phyloP scores from a whole-genome alignment of 2,888 invertebrate species.

The Macaria notata region DNA sequence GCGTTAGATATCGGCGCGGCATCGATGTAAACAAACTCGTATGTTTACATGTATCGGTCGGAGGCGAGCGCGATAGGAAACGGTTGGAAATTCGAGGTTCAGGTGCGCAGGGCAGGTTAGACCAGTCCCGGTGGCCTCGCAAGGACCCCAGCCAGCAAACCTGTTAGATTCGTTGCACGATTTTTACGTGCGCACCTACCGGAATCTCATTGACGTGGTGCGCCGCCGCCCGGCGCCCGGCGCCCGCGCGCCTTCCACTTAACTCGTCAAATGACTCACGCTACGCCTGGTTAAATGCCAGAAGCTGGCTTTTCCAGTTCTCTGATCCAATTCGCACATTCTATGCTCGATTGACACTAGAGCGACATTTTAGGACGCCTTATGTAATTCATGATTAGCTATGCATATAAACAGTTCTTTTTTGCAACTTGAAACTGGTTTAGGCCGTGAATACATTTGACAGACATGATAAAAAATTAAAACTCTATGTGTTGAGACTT shows the following conservation, averaged over 20 bases:
- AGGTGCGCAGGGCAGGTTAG: conserved; percentile 80
- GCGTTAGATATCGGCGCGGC: conserved; percentile 29
- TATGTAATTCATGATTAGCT: conserved; percentile 14
- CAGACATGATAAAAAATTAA: no score
- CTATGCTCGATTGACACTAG: conserved; percentile 55
- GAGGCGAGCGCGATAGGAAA: conserved; percentile 72
- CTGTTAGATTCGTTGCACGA: conserved; percentile 83
- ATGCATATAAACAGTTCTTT: conserved; percentile 6
- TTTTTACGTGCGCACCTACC: conserved; percentile 82
- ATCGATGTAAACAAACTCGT: conserved; percentile 51
- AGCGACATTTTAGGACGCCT: conserved; percentile 29
- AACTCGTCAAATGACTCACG: conserved; percentile 81
- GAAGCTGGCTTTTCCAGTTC: conserved; percentile 80
- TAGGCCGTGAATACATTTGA: no score
- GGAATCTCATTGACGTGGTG: conserved; percentile 80
- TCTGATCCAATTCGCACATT: conserved; percentile 74
- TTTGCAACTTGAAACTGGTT: neutral
- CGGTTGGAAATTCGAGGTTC: conserved; percentile 77
- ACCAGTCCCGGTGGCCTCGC: conserved; percentile 81
- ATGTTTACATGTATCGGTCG: conserved; percentile 51
- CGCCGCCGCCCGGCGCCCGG: conserved; percentile 59
- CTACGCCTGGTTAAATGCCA: conserved; percentile 75
- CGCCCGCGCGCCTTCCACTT: conserved; percentile 63
- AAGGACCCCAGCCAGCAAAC: conserved; percentile 81
- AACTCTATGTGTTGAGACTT: no score